Evolutionary conservation across 2,797 vertebrate species (phyloP), one percentile per base, ranked within the genome.

Genomic region (Distichodus sexfasciatus): DNA sequence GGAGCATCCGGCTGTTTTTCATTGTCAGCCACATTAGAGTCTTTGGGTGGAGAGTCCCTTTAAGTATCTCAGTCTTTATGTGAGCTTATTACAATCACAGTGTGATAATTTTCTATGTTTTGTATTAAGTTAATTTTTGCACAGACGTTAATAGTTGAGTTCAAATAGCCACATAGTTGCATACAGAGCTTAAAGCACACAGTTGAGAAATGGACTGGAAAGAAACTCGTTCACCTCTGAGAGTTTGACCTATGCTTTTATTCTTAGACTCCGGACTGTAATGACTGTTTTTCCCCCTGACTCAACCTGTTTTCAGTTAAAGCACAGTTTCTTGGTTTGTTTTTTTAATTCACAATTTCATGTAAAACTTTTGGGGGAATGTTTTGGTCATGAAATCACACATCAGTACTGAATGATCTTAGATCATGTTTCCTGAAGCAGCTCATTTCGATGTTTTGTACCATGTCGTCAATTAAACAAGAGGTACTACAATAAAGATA

Each of bases 61-160:
- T 28, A 50, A 10, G 14, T 0, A 26, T 23, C 59, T 59, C 55
- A 50, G 46, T 47, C 43, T 65, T 11, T 38, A 71, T 28, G 63
- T 29, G 9, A 38, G n/a, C 40, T 26, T 64, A 58, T 66, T 73
- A 23, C 28, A 53, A 44, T 64, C 63, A 63, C 58, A 48, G 14
- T 68, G 29, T 66, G 55, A 21, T 57, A 43, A 55, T 44, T 46
- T 14, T 44, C 50, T 24, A 14, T 51, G 14, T 29, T 26, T 62
- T 31, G 2, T 8, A 9, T 60, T 50, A 2, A 29, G 11, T 50
- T 31, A 24, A 51, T 61, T 41, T 6, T 61, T 61, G 24, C 41
- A 15, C 35, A 68, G n/a, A 41, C 46, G n/a, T 2, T 41, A 26
- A 29, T 54, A 10, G 14, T 15, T 61, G 23, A 28, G 59, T 23